Conservation (phyloP, 1,140 invertebrate genomes). For the Drosophila littoralis region DNA sequence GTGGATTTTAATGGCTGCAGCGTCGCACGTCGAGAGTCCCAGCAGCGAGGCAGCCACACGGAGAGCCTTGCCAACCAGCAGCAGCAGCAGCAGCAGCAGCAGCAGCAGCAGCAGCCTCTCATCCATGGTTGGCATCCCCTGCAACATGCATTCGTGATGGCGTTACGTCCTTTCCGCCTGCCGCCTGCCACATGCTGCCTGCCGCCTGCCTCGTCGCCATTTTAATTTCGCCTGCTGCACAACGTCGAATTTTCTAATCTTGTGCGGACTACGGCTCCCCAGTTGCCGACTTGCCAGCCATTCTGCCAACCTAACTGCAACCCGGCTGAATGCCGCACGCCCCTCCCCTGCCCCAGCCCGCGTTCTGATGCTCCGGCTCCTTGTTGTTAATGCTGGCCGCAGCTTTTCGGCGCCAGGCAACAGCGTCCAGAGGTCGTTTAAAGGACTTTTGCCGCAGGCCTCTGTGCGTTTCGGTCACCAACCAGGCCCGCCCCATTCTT, state of each 20-base stretch:
- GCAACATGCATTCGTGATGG: conserved; percentile 75
- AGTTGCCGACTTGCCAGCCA: conserved; percentile 64
- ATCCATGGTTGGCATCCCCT: conserved; percentile 23
- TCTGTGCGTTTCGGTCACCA: conserved; percentile 61
- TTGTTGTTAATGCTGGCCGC: conserved; percentile 67
- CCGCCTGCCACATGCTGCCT: conserved; percentile 3
- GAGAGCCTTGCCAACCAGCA: background rate
- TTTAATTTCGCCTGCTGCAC: conserved; percentile 81
- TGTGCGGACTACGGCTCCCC: conserved; percentile 82
- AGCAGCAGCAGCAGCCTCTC: conserved; percentile 36
- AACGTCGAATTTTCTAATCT: conserved; percentile 83
- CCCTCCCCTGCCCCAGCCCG: background rate
- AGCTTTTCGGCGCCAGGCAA: conserved; percentile 74
- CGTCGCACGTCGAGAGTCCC: conserved; percentile 76
- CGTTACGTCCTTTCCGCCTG: conserved; percentile 45
- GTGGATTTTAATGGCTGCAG: conserved; percentile 79
- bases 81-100: conserved; percentile 21
- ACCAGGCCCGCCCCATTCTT: background rate
- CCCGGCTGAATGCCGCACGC: background rate
- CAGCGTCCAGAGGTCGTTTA: conserved; percentile 74
- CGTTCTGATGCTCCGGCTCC: conserved; percentile 37
- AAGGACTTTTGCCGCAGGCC: conserved; percentile 80
- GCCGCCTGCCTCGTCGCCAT: conserved; percentile 62
- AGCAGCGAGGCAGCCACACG: conserved; percentile 44
- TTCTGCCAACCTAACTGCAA: conserved; percentile 5